A percentile compares a stretch with the other conserved stretches of the same genome.
Conservation (phyloP, 1,140 invertebrate genomes). For the Lutraria rhynchaena region DNA sequence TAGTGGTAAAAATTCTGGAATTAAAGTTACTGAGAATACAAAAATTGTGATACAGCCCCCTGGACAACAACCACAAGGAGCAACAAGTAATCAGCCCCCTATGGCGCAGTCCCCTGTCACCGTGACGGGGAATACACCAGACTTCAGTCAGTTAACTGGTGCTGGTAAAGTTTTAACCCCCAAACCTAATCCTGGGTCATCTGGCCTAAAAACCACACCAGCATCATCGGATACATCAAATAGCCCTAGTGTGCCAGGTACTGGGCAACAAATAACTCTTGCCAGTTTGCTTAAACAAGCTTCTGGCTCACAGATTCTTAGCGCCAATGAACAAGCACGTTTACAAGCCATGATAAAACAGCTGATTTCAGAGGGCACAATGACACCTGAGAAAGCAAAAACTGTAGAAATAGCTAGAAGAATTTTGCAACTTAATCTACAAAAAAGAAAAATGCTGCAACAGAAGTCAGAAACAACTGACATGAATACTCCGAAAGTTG, state of each 20-base stretch:
- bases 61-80: neutral
- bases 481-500: conserved; percentile 19
- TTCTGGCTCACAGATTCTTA: neutral
- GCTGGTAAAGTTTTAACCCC: neutral
- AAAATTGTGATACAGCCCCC: conserved; percentile 57
- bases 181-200: neutral
- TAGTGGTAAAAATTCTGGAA: conserved; percentile 54
- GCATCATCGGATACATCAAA: too few species aligned
- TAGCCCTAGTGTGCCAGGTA: neutral
- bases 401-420: conserved; percentile 45
- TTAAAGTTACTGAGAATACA: conserved; percentile 53
- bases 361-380: neutral
- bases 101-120: neutral
- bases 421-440: conserved; percentile 28
- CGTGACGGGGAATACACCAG: neutral
- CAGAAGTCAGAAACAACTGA: neutral
- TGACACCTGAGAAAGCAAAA: conserved; percentile 33
- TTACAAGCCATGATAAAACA: conserved; percentile 20
- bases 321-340: neutral
- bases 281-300: conserved; percentile 6
- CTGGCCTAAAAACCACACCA: neutral
- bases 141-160: neutral
- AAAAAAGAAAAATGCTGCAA: conserved; percentile 24
- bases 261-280: neutral
- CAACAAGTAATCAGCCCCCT: neutral